Evolutionary conservation across 2,113 vertebrate genomes (phyloP).

Genomic region (Pterocles orientalis): DNA sequence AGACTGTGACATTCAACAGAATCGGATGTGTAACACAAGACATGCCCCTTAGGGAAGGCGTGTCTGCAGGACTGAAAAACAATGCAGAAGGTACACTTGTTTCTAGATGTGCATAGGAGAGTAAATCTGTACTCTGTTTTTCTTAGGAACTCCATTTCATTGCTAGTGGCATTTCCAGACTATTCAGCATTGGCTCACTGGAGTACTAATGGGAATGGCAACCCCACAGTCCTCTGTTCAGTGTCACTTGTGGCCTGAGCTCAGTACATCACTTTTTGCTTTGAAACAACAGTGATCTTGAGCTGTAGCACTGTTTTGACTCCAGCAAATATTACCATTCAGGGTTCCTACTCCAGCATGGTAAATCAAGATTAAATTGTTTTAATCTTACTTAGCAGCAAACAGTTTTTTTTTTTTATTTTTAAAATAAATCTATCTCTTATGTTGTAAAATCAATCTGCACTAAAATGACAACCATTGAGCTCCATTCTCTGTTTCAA

Average conservation of each 20-base stretch:
- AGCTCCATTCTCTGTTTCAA: not conserved
- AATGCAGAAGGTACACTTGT: not conserved
- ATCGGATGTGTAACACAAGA: not conserved
- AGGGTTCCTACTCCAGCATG: not conserved
- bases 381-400: not conserved
- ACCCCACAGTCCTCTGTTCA: not conserved
- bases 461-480: not conserved
- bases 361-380: not conserved
- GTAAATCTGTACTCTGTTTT: not conserved
- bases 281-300: not conserved
- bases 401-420: not conserved
- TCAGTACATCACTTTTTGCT: not conserved
- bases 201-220: not conserved
- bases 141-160: not conserved
- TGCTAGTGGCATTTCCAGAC: not conserved
- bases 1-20: not conserved
- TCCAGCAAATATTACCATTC: not conserved
- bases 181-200: not conserved
- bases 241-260: not conserved
- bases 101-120: not conserved
- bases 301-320: not conserved
- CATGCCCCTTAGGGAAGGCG: rapidly evolving
- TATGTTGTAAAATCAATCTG: not conserved
- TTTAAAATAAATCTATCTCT: not conserved
- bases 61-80: not conserved